Evolutionary conservation across 2,113 vertebrate genomes (phyloP), one percentile per base, ranked within the genome.

Genomic region (Lipotes vexillifer): DNA sequence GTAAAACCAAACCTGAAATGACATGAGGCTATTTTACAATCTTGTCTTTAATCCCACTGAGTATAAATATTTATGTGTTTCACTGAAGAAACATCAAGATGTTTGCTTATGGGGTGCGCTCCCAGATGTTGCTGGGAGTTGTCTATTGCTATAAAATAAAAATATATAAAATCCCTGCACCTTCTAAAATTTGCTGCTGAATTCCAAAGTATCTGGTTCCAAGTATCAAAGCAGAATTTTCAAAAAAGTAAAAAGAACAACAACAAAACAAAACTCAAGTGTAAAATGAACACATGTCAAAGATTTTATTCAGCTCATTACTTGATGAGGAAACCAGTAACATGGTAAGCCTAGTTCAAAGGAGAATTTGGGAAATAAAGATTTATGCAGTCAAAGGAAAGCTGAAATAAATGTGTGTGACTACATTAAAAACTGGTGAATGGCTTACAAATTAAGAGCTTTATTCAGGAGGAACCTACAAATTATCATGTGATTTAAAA

Each of bases 61-160:
- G 1, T 88, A n/a, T 74, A 95, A 96, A 94, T 95, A 97, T 94
- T 96, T 95, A 94, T 87, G 77, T 41, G 7, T 72, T 94, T 97
- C 46, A 46, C 55, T 65, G 36, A 61, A 96, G 74, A 96, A 92
- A 87, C 91, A 83, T 63, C 93, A 96, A 88, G 65, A 68, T 89
- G 41, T 88, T 96, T 94, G 10, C 71, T 27, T 59, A 59, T 87
- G 36, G 25, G 7, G 8, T 69, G 27, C 41, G 65, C 3, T 41
- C 33, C n/a, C 55, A 84, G 33, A n/a, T 78, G 46, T 69, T 71
- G 27, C 38, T 14, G 36, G 13, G 41, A 71, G 41, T 87, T 71
- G 33, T 21, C 49, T 69, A 33, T 77, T 27, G 8, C 68, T 71
- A 41, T 20, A 55, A 71, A 29, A 75, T 11, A 68, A 59, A 90